Conservation (phyloP, 2,888 invertebrate species). For the Tachina lurida region DNA sequence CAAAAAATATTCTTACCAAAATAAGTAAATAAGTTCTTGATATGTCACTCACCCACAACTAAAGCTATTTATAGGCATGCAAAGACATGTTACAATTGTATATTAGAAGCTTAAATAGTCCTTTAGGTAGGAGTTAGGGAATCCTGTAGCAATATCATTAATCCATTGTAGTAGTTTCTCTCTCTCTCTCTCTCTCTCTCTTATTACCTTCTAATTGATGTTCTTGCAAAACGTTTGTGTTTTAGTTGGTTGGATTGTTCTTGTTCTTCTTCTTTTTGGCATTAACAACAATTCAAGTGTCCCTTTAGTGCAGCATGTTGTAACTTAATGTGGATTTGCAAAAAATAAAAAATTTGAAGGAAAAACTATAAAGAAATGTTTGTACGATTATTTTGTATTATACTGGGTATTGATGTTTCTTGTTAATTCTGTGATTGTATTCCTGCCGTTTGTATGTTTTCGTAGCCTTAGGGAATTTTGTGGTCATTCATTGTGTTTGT, state of each 20-base stretch:
- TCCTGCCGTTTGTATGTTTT: slow-evolving; percentile 35
- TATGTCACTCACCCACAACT: too few relatives aligned
- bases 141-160: background rate
- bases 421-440: slow-evolving; percentile 65
- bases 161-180: background rate
- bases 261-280: background rate
- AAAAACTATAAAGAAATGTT: background rate
- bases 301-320: slow-evolving; percentile 41
- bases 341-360: background rate
- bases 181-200: background rate
- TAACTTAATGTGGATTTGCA: slow-evolving; percentile 12
- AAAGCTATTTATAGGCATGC: too few relatives aligned
- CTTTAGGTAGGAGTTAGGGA: background rate
- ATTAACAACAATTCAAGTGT: slow-evolving; percentile 28
- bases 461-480: slow-evolving; percentile 61
- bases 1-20: too few relatives aligned
- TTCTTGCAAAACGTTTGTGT: background rate
- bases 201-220: background rate
- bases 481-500: slow-evolving; percentile 68
- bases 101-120: background rate
- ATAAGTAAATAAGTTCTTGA: too few relatives aligned
- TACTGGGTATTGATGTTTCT: slow-evolving; percentile 51
- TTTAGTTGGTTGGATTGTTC: slow-evolving; percentile 6
- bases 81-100: background rate
- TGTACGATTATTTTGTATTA: slow-evolving; percentile 25